Evolutionary conservation across 2,888 invertebrate species (phyloP).

Genomic region (Papilio demoleus): DNA sequence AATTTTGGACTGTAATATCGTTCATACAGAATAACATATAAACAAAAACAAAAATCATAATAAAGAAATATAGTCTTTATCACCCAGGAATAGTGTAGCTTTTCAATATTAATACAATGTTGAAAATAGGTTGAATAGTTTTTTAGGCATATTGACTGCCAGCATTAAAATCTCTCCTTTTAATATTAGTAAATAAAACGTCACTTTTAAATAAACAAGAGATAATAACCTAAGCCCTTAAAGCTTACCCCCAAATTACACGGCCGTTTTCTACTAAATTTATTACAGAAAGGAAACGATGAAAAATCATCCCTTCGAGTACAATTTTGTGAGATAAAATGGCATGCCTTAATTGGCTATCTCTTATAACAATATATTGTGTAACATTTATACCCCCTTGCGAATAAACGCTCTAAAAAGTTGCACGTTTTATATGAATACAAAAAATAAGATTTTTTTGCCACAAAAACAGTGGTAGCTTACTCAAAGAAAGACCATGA

Average conservation of each 20-base stretch:
- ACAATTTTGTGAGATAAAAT: constrained; percentile 11
- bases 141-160: too few relatives aligned
- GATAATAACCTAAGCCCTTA: not conserved
- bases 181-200: too few relatives aligned
- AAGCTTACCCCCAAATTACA: not conserved
- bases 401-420: not conserved
- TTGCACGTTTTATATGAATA: not conserved
- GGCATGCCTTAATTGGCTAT: constrained; percentile 16
- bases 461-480: not conserved
- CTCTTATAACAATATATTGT: constrained; percentile 15
- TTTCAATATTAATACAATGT: too few relatives aligned
- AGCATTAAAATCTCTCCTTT: too few relatives aligned
- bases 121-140: too few relatives aligned
- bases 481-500: too few relatives aligned
- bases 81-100: too few relatives aligned
- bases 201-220: not conserved
- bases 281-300: not conserved
- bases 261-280: not conserved
- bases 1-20: too few relatives aligned
- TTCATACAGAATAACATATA: too few relatives aligned
- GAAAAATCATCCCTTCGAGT: constrained; percentile 10
- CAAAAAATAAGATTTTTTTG: not conserved
- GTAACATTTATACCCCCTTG: not conserved
- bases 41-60: too few relatives aligned
- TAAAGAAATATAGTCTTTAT: too few relatives aligned